Percentiles rank a stretch among this genome's conserved stretches.
Conservation (phyloP, 2,113 vertebrate genomes). For the Macroglossus sobrinus region DNA sequence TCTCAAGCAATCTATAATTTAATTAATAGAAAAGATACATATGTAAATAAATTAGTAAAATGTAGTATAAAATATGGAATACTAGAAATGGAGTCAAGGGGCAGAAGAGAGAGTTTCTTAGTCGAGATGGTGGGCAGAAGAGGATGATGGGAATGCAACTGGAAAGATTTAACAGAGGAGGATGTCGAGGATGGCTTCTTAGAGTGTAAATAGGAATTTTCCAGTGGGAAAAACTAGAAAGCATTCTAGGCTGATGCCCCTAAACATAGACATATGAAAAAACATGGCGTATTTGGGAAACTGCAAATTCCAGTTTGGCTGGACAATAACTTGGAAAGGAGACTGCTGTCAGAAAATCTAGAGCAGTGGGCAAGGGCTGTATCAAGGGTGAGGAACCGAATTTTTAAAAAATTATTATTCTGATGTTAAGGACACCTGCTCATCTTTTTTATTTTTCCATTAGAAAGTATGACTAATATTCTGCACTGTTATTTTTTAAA, state of each 20-base stretch:
- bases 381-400: background rate
- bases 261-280: background rate
- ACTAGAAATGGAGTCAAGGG: background rate
- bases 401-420: background rate
- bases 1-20: background rate
- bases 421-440: background rate
- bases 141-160: background rate
- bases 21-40: background rate
- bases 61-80: background rate
- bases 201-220: background rate
- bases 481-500: background rate
- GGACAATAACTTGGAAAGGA: background rate
- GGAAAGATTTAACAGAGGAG: background rate
- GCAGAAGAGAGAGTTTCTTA: background rate
- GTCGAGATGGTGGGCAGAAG: background rate
- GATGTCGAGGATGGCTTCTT: accelerated
- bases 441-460: background rate
- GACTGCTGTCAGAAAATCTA: background rate
- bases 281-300: background rate
- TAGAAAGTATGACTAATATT: background rate
- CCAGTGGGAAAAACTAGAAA: background rate
- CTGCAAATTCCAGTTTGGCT: background rate
- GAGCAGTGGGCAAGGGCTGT: accelerated
- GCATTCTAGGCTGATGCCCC: background rate
- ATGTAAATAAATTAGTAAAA: background rate